phyloP scores from a whole-genome alignment of 2,888 invertebrate genomes.

The Brachycybe producta region DNA sequence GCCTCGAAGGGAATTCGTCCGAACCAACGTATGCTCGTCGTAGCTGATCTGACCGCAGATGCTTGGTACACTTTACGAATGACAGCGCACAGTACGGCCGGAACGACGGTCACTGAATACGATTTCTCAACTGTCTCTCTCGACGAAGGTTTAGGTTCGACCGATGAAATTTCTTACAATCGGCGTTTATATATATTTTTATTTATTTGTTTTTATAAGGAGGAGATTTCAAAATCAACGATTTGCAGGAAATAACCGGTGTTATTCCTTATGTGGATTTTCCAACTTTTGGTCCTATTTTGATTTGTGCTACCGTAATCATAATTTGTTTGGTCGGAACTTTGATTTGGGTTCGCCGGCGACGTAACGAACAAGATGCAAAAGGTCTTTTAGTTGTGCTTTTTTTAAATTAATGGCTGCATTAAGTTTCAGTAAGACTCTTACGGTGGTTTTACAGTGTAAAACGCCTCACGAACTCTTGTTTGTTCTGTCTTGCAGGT shows the following conservation, averaged over 20 bases:
- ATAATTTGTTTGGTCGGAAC: conserved; percentile 9
- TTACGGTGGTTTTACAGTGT: too few species aligned
- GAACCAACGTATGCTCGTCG: conserved; percentile 25
- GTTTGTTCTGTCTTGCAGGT: too few species aligned
- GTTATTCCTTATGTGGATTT: conserved; percentile 4
- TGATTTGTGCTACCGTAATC: conserved; percentile 6
- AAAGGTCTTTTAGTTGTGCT: conserved; percentile 9
- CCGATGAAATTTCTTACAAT: conserved; percentile 12
- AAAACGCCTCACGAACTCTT: too few species aligned
- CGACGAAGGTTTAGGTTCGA: conserved; percentile 24
- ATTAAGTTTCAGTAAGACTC: too few species aligned
- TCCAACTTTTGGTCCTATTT: conserved; percentile 1
- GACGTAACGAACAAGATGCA: conserved; percentile 9
- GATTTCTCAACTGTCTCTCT: conserved; percentile 28
- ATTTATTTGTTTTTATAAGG: neutral
- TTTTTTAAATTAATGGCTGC: too few species aligned
- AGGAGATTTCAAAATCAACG: conserved; percentile 9
- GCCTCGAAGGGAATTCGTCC: conserved; percentile 26
- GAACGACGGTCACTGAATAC: conserved; percentile 27
- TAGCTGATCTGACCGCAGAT: conserved; percentile 26
- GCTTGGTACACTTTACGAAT: conserved; percentile 28
- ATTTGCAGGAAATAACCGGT: conserved; percentile 7
- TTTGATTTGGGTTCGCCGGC: conserved; percentile 9
- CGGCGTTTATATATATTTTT: neutral
- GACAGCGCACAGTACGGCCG: conserved; percentile 27